Base-by-base conservation (phyloP, 2,797 vertebrate genomes). In the Syngnathus acus region DNA sequence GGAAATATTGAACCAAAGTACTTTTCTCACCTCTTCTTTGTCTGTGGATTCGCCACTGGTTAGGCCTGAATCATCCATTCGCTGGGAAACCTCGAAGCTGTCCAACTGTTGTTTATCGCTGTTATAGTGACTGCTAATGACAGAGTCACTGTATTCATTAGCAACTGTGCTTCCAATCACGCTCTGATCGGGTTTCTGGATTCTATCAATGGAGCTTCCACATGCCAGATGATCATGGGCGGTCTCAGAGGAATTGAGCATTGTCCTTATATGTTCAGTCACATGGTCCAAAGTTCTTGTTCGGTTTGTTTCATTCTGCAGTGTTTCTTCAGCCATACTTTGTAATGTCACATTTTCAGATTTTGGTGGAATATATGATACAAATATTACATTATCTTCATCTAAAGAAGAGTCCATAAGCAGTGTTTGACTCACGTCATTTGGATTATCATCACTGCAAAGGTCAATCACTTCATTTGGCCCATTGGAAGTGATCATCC, bases 331-430 rank as follows among this genome's bases (percentile, higher is more conserved):
- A 5, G 3, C 55, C 3, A 54, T 13, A 2, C 71, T 13, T 9
- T 61, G 48, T 17, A 5, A 11, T 21, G 76, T 62, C 8, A 32
- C 57, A 17, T 68, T 60, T 1, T 70, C 66, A 6, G 81, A 38
- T 65, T 79, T 86, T 43, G 90, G 89, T 63, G 89, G 90, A 70
- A 83, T 84, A 65, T 90, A 91, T 0, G 90, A 91, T 17, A 90
- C 89, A 79, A 92, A 92, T 69, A 91, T 88, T 0, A 91, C 91
- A 23, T 88, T 89, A 63, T 92, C 90, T 68, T 91, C 90, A 19
- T 90, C 78, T 21, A 32, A 50, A 38, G 11, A 68, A 62, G 50
- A 23, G 21, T 16, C 14, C 0, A 53, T 21, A 2, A 70, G 10
- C 62, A 23, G 38, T 62, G 58, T 69, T 37, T 38, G 64, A 32